Conservation (phyloP, 2,113 vertebrate genomes). For the Corythaixoides concolor region DNA sequence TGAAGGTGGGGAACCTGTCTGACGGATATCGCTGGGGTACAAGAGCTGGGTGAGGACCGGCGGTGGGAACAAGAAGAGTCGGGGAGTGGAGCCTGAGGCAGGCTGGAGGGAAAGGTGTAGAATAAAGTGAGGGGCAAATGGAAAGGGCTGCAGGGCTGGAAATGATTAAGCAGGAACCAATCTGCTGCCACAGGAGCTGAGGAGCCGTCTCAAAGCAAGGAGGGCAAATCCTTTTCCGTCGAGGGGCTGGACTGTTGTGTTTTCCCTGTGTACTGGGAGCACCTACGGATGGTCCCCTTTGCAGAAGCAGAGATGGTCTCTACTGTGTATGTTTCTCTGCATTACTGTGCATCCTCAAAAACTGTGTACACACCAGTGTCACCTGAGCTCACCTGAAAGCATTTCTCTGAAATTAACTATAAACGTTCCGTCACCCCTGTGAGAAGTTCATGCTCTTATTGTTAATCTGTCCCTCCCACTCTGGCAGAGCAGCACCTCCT, state of each 20-base stretch:
- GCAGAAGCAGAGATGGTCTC: background rate
- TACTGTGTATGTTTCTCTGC: background rate
- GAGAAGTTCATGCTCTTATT: background rate
- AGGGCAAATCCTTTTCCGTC: background rate
- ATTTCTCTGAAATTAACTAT: background rate
- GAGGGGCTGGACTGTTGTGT: background rate
- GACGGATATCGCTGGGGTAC: rapidly evolving
- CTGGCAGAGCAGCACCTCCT: background rate
- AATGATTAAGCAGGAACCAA: background rate
- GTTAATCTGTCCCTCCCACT: background rate
- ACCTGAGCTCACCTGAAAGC: background rate
- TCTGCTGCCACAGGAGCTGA: background rate
- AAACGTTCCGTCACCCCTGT: background rate
- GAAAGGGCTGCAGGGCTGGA: background rate
- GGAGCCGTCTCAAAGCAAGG: background rate
- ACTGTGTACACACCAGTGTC: background rate
- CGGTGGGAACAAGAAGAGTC: background rate
- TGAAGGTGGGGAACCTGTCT: background rate
- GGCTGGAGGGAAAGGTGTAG: background rate
- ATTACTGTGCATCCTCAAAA: background rate
- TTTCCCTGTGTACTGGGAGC: background rate
- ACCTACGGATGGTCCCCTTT: background rate
- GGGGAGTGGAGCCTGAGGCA: background rate
- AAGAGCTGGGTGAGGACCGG: background rate
- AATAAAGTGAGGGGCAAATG: background rate